Conservation (phyloP, 2,888 invertebrate genomes). For the Drosophila ochracea region DNA sequence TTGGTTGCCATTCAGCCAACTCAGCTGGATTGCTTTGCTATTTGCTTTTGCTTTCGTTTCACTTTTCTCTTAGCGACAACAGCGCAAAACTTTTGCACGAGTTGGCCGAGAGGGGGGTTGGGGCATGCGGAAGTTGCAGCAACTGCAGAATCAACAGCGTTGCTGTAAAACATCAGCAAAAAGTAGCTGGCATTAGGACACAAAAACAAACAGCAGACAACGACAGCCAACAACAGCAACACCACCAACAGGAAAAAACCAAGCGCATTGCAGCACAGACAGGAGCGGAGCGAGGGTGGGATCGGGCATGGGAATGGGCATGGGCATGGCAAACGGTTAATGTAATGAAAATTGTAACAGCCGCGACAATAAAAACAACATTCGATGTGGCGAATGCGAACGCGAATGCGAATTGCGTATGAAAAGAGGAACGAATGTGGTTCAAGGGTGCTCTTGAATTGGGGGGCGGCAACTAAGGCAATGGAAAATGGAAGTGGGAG, state of each 20-base stretch:
- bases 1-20: conserved; percentile 62
- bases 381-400: conserved; percentile 55
- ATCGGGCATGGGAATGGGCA: conserved; percentile 16
- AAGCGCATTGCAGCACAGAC: conserved; percentile 35
- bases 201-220: conserved; percentile 30
- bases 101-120: conserved; percentile 15
- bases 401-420: conserved; percentile 35
- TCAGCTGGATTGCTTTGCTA: conserved; percentile 56
- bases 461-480: not conserved
- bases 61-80: conserved; percentile 47
- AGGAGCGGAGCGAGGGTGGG: not conserved
- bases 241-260: conserved; percentile 26
- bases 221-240: conserved; percentile 8
- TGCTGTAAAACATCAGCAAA: conserved; percentile 60
- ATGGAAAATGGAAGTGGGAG: not conserved
- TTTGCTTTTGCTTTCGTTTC: conserved; percentile 40
- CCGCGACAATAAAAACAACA: conserved; percentile 70
- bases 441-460: not conserved
- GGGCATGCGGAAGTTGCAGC: conserved; percentile 33
- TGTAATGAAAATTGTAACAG: conserved; percentile 75
- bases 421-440: conserved; percentile 8
- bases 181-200: conserved; percentile 54
- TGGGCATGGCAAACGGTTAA: conserved; percentile 66
- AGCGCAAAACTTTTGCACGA: conserved; percentile 50
- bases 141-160: conserved; percentile 67